These are phyloP conservation scores for Sciurus niger DNA, from an alignment of 2,113 vertebrate genomes.

Conservation along the genomic window DNA sequence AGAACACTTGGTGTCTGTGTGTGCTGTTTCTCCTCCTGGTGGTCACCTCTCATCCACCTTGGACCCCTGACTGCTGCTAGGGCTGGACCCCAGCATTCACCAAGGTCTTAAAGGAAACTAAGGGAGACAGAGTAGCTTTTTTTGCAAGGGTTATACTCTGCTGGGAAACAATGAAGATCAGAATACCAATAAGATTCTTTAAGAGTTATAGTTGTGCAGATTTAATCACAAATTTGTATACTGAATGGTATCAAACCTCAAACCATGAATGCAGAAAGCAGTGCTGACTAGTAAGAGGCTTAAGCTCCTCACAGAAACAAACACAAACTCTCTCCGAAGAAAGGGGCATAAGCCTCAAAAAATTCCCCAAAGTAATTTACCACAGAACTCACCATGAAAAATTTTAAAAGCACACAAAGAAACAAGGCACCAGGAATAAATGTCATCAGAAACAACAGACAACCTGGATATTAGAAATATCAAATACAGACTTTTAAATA, in stretches of 20 bases:
- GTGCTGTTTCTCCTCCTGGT: too few relatives aligned
- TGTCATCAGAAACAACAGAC: background rate
- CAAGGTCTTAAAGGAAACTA: background rate
- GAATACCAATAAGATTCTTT: background rate
- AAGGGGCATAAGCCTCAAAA: background rate
- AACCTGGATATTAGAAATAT: background rate
- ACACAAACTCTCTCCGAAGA: background rate
- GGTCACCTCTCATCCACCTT: too few relatives aligned
- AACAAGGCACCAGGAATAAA: background rate
- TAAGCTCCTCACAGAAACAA: background rate
- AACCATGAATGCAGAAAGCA: background rate
- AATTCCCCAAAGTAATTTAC: background rate
- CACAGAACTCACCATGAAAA: background rate
- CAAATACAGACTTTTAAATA: background rate
- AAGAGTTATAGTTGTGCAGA: background rate
- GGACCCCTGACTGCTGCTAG: too few relatives aligned
- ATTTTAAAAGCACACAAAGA: background rate
- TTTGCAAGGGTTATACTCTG: background rate
- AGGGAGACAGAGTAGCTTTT: background rate
- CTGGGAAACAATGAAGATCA: background rate
- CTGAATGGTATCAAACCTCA: background rate
- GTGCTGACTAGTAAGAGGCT: background rate
- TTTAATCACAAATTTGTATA: constrained; percentile 3
- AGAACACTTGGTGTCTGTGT: too few relatives aligned
- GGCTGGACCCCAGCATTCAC: background rate